Evolutionary conservation across 2,797 vertebrate genomes (phyloP).

Genomic region (Sebastes matsubarae): DNA sequence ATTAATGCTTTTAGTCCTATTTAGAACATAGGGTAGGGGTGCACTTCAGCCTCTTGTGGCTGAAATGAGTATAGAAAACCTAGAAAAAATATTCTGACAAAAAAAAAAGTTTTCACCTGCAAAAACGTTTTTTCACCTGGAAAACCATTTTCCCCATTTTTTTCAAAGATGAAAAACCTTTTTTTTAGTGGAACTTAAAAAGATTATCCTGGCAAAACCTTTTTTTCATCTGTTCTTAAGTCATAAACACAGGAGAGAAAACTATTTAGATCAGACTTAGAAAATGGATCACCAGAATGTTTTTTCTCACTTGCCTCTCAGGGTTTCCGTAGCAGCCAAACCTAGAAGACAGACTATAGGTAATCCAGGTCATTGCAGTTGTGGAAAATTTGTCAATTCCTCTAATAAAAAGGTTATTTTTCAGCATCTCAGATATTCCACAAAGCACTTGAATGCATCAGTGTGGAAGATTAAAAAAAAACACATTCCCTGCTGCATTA

Average conservation of each 20-base stretch:
- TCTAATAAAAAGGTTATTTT: neutral
- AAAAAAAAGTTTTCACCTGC: too few relatives aligned
- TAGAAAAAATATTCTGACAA: too few relatives aligned
- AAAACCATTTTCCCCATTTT: too few relatives aligned
- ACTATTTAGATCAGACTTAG: neutral
- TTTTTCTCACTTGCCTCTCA: neutral
- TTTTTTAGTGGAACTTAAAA: too few relatives aligned
- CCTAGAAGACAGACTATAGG: neutral
- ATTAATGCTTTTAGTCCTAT: neutral
- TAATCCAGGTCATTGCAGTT: neutral
- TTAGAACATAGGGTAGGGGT: too few relatives aligned
- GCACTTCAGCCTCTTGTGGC: too few relatives aligned
- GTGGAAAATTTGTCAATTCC: neutral
- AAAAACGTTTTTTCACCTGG: too few relatives aligned
- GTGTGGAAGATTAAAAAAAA: neutral
- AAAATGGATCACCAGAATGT: neutral
- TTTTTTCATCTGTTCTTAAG: neutral
- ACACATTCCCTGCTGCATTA: neutral
- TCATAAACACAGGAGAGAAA: neutral
- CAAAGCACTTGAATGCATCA: neutral
- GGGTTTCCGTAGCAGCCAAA: neutral
- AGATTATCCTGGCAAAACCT: neutral
- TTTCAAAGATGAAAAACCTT: too few relatives aligned
- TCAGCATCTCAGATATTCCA: neutral
- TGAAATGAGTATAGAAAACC: too few relatives aligned